Percentiles rank a stretch among this genome's conserved stretches.
Evolutionary conservation across 2,888 invertebrate genomes (phyloP).

Genomic region (Epistrophe grossulariae): DNA sequence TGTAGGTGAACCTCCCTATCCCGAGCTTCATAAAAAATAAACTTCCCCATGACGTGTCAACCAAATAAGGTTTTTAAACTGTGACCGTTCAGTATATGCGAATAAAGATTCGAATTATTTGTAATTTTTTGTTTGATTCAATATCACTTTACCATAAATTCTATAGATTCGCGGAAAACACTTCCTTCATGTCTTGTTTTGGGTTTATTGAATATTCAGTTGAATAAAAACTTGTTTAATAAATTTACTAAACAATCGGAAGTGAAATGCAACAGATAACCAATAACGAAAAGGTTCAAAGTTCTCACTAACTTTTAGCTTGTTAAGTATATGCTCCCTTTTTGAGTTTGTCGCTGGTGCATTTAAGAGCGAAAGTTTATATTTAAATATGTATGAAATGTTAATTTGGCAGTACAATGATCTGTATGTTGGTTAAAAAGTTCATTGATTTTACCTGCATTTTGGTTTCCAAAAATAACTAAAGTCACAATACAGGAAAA

Average conservation of each 20-base stretch:
- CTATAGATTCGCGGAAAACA: not conserved
- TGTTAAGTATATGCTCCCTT: not conserved
- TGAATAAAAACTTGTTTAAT: conserved; percentile 6
- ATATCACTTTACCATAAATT: not conserved
- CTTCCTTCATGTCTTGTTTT: conserved; percentile 45
- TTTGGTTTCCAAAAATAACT: conserved; percentile 16
- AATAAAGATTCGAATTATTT: not conserved
- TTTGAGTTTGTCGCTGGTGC: not conserved
- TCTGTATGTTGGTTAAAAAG: conserved; percentile 16
- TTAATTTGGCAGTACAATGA: conserved; percentile 26
- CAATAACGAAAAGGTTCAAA: conserved; percentile 26
- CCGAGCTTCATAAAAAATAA: not conserved
- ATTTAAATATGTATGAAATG: not conserved
- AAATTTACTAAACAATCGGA: conserved; percentile 10
- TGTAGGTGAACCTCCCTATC: conserved; percentile 2
- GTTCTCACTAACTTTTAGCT: conserved; percentile 7
- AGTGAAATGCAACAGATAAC: conserved; percentile 14
- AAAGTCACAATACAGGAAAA: conserved; percentile 11
- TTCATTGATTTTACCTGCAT: conserved; percentile 18
- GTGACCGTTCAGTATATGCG: conserved; percentile 3
- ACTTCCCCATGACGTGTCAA: conserved; percentile 37
- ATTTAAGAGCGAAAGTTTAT: conserved; percentile 20
- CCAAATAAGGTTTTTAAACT: conserved; percentile 14
- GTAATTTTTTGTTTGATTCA: not conserved
- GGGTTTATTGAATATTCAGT: conserved; percentile 11